Evolutionary conservation across 2,797 vertebrate species (phyloP), one percentile per base, ranked within the genome.

Genomic region (Parauchenoglanis ngamensis): DNA sequence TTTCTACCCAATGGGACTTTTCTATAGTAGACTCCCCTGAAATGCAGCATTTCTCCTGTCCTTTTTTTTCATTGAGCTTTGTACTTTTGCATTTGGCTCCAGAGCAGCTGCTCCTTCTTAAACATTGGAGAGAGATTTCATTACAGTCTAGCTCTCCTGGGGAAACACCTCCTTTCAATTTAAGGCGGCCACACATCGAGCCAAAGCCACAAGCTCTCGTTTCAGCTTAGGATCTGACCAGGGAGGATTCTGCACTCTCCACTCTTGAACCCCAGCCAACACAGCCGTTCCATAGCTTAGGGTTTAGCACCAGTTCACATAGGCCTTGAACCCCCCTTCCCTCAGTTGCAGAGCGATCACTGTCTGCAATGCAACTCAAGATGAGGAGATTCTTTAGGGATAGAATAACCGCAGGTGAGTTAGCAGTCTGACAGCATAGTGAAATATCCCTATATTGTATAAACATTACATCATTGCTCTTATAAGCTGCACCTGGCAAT

Each of bases 341-440:
- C 87, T 88, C 57, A 63, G 90, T 94, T 92, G 94, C 93, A 94
- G 93, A 92, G 89, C 77, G 31, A 90, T 94, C 93, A 91, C 90
- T 94, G 92, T 94, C 92, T 94, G 90, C 92, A 89, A 88, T 84
- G 87, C 89, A 87, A 89, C 84, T 90, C 83, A 89, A 85, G 90
- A 92, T 88, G 91, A 44, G 11, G 92, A 91, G 93, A 95, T 94
- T 95, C 94, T 93, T 94, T 92, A 87, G 90, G 88, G 91, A 93
- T 93, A 93, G 93, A 93, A 95, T 93, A 94, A 94, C 94, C 88
- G 91, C 95, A 96, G 95, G 94, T 95, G 94, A 96, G 93, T 92
- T 93, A 85, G 89, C 90, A 91, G 92, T 92, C 91, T 95, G 94
- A 96, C 94, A 95, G 93, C 89, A 87, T 93, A 90, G 91, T 94